phyloP scores from a whole-genome alignment of 2,888 invertebrate genomes.

The Cynaeus angustus region DNA sequence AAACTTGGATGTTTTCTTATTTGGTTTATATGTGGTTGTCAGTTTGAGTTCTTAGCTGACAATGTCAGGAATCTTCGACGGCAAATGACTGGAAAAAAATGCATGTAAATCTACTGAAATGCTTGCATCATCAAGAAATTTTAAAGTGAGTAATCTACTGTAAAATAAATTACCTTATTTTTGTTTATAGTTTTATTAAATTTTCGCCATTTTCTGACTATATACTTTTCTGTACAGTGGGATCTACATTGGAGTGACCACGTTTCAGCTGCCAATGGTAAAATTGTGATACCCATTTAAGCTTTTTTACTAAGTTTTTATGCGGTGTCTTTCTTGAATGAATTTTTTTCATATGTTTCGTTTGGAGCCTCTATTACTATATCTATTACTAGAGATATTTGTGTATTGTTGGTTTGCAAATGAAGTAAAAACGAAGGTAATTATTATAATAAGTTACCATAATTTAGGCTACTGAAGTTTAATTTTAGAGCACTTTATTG shows the following conservation, averaged over 20 bases:
- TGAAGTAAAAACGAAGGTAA: constrained; percentile 34
- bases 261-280: constrained; percentile 33
- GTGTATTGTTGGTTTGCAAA: constrained; percentile 40
- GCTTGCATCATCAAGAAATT: not conserved
- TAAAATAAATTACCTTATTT: not conserved
- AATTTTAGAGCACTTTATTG: too few species aligned
- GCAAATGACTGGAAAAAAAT: too few species aligned
- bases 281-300: too few species aligned
- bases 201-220: constrained; percentile 5
- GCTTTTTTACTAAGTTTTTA: not conserved
- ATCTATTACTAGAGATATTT: constrained; percentile 30
- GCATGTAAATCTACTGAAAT: not conserved
- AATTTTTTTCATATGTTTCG: constrained; percentile 19
- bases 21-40: constrained; percentile 20
- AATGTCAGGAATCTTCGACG: constrained; percentile 7
- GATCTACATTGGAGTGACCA: constrained; percentile 22
- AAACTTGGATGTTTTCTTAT: constrained; percentile 15
- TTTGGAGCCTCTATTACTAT: constrained; percentile 1
- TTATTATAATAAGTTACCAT: not conserved
- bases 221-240: constrained; percentile 12
- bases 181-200: constrained; percentile 17
- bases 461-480: too few species aligned
- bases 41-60: constrained; percentile 23
- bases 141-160: not conserved
- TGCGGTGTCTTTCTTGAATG: constrained; percentile 9